Conservation (phyloP, 2,113 vertebrate genomes). For the Melospiza melodia region DNA sequence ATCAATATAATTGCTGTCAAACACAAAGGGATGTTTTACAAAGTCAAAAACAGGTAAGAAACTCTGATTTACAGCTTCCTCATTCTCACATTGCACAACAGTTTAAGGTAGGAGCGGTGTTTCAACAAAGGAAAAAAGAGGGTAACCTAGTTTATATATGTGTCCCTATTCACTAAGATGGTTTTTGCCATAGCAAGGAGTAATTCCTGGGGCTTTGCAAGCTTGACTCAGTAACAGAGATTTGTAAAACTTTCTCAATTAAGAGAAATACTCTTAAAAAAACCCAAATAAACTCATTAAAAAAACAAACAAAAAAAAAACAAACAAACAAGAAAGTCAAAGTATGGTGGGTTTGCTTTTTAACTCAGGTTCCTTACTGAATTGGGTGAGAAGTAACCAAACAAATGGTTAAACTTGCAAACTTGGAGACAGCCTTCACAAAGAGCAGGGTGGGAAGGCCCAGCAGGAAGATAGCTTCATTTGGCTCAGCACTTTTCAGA, state of each 20-base stretch:
- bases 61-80: neutral
- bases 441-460: slow-evolving; percentile 27
- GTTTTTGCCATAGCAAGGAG: neutral
- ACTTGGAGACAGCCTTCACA: neutral
- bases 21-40: neutral
- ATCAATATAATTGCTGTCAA: slow-evolving; percentile 7
- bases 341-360: neutral
- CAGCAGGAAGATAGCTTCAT: slow-evolving; percentile 45
- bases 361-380: neutral
- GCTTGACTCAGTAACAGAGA: neutral
- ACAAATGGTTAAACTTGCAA: slow-evolving; percentile 38
- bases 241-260: neutral
- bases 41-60: slow-evolving; percentile 15
- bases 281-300: neutral
- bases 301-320: neutral
- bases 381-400: slow-evolving; percentile 2
- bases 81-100: neutral
- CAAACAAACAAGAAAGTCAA: neutral
- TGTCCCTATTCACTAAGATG: neutral
- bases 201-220: neutral
- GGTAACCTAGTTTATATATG: neutral
- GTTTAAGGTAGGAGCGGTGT: neutral
- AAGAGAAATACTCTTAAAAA: neutral
- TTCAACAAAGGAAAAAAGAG: neutral
- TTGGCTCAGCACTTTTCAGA: slow-evolving; percentile 56